These are phyloP conservation scores for Byasa hedistus DNA, from an alignment of 2,888 invertebrate genomes.

Conservation along the genomic window DNA sequence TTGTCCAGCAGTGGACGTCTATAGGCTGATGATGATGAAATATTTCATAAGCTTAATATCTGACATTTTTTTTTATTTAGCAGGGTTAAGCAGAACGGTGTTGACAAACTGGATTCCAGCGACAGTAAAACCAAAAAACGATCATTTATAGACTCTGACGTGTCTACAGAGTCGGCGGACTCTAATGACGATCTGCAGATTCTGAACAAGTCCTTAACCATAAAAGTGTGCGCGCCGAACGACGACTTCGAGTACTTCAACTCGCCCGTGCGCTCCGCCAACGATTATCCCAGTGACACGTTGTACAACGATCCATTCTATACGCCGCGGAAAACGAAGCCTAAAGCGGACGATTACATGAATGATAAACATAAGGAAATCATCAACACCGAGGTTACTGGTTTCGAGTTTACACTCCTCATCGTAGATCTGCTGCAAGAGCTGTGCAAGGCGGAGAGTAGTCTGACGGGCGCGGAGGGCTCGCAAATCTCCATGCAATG, in stretches of 20 bases:
- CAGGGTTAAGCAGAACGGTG: constrained; percentile 52
- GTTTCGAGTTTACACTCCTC: constrained; percentile 79
- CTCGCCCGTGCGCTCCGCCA: constrained; percentile 61
- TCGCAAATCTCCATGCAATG: constrained; percentile 80
- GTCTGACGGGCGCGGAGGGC: constrained; percentile 73
- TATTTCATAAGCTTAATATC: too few relatives aligned
- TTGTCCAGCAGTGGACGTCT: too few relatives aligned
- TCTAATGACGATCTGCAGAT: constrained; percentile 75
- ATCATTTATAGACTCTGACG: constrained; percentile 45
- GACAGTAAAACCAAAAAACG: constrained; percentile 50
- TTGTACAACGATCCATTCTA: constrained; percentile 56
- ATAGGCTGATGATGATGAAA: too few relatives aligned
- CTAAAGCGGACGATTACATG: constrained; percentile 75
- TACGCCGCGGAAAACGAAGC: constrained; percentile 61
- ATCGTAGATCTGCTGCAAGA: constrained; percentile 79
- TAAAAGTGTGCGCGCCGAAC: constrained; percentile 78
- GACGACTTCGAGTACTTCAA: constrained; percentile 83
- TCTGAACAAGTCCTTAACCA: constrained; percentile 72
- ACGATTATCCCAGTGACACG: constrained; percentile 59
- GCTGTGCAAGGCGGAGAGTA: constrained; percentile 75
- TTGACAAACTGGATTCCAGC: constrained; percentile 45
- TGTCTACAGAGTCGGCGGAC: constrained; percentile 70
- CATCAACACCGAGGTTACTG: constrained; percentile 72
- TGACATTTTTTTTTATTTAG: constrained; percentile 20
- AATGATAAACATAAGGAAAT: constrained; percentile 76